Base-by-base conservation (phyloP, 1,140 invertebrate genomes). In the Drosophila fuyamai region DNA sequence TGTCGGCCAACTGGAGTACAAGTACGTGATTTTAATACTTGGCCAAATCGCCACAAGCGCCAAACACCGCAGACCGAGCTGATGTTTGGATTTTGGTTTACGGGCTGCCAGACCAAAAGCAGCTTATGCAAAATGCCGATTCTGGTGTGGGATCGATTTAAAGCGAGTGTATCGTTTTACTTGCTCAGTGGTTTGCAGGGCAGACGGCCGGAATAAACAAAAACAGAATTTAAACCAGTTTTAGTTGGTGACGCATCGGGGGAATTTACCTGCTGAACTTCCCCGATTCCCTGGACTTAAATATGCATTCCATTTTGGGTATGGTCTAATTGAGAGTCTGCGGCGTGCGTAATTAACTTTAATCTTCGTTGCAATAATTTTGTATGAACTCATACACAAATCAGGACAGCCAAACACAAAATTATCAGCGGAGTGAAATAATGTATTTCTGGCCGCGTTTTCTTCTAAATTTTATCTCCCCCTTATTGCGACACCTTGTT, bases 51-150 rank as follows among this genome's bases (percentile, higher is more conserved):
- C 73, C 76, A 73, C 56, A 62, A 56, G 66, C 61, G 29, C 40
- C 43, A 58, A 44, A 41, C 29, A 63, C 61, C 61, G 10, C 60
- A 63, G 35, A 44, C 23, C 58, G 27, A 40, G 32, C 65, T 44
- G 50, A 58, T 86, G 70, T 79, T 88, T 76, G 70, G 55, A 61
- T 85, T 86, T 68, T 13, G 75, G 59, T 50, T 68, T 43, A 57
- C 51, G 51, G 18, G 12, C 32, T 38, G 27, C 32, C 1, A 38
- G 23, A 61, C 43, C 36, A 61, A 79, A 88, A 88, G 79, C 65
- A 32, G 83, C 60, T 85, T 84, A 85, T 77, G 73, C 77, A 66
- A 73, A 82, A 55, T 36, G 9, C 56, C 50, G 10, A 53, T 16
- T 32, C n/a, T 29, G 48, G 44, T 14, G n/a, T 16, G 48, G 48